Evolutionary conservation across 1,140 invertebrate genomes (phyloP).

Genomic region (Fopius arisanus): DNA sequence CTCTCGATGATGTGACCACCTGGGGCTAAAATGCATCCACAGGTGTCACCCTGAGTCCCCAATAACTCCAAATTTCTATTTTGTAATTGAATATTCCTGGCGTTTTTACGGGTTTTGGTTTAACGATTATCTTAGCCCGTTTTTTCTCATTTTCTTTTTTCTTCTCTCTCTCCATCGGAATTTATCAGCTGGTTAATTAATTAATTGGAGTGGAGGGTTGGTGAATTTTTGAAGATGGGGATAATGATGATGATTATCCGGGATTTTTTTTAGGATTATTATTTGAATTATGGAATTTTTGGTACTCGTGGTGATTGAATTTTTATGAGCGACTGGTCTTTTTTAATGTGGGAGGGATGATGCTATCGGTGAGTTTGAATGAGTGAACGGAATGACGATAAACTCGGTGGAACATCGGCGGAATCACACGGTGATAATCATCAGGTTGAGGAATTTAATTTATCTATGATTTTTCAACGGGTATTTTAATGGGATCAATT

Average conservation of each 20-base stretch:
- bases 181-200: too few relatives aligned
- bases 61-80: not conserved
- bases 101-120: not conserved
- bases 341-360: not conserved
- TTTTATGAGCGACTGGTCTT: not conserved
- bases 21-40: not conserved
- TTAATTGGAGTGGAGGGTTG: not conserved
- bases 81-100: not conserved
- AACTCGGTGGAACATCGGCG: not conserved
- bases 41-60: not conserved
- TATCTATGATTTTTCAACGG: slow-evolving; percentile 59
- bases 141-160: too few relatives aligned
- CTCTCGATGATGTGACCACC: not conserved
- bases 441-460: slow-evolving; percentile 41
- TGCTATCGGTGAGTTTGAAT: not conserved
- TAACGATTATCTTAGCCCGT: not conserved
- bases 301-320: not conserved
- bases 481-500: slow-evolving; percentile 48
- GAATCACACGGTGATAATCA: slow-evolving; percentile 15
- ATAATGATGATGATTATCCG: too few relatives aligned
- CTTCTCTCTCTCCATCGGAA: too few relatives aligned
- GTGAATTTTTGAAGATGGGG: not conserved
- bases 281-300: not conserved
- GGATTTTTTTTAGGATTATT: not conserved
- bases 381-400: slow-evolving; percentile 41